Conservation (phyloP, 2,888 invertebrate species). For the Marasmarcha lunaedactyla region DNA sequence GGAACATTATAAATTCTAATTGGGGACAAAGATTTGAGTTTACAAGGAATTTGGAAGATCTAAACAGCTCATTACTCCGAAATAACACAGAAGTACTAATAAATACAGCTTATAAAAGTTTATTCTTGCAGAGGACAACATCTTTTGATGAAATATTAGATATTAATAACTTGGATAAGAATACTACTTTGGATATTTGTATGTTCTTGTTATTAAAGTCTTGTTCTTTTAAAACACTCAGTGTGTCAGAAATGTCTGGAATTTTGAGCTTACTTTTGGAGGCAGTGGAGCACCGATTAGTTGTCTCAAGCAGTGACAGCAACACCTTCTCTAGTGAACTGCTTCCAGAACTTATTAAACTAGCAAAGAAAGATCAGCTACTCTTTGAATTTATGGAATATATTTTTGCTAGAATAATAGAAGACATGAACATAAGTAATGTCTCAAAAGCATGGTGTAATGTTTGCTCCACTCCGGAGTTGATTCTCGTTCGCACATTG, state of each 20-base stretch:
- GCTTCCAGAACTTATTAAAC: constrained; percentile 36
- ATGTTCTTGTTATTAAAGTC: constrained; percentile 54
- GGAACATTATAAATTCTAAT: constrained; percentile 38
- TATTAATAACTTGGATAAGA: constrained; percentile 31
- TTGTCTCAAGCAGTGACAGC: constrained; percentile 32
- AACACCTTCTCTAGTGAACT: constrained; percentile 32
- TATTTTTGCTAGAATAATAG: constrained; percentile 60
- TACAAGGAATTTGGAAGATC: constrained; percentile 21
- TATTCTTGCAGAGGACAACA: constrained; percentile 33
- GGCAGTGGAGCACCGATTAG: constrained; percentile 41
- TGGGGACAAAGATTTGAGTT: constrained; percentile 45
- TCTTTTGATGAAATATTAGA: constrained; percentile 36
- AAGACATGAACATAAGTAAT: constrained; percentile 44
- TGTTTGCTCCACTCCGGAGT: constrained; percentile 41
- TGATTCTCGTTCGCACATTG: constrained; percentile 43
- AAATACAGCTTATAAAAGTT: constrained; percentile 33
- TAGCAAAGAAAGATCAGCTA: constrained; percentile 51
- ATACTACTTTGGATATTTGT: constrained; percentile 37
- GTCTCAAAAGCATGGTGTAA: constrained; percentile 54
- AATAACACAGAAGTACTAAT: constrained; percentile 30
- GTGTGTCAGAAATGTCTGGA: constrained; percentile 38
- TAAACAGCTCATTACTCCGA: constrained; percentile 22
- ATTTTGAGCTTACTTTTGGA: constrained; percentile 51
- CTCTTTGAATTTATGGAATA: constrained; percentile 68
- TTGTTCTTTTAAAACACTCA: constrained; percentile 39